These are phyloP conservation scores for Felis chaus DNA, from an alignment of 2,113 vertebrate genomes.

Conservation along the genomic window DNA sequence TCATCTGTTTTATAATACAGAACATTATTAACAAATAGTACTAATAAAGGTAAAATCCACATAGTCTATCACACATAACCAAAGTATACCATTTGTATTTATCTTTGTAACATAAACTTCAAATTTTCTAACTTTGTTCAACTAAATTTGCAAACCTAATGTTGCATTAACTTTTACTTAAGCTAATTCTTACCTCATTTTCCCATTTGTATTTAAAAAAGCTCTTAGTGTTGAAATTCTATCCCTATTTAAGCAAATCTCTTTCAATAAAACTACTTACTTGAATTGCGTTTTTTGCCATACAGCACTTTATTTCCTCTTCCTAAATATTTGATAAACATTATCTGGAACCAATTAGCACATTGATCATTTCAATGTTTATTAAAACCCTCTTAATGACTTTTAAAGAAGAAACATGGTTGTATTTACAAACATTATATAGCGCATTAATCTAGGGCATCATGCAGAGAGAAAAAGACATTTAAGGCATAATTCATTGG, in stretches of 20 bases:
- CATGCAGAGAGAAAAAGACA: slow-evolving; percentile 67
- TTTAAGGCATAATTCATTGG: slow-evolving; percentile 68
- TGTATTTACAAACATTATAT: slow-evolving; percentile 58
- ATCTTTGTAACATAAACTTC: slow-evolving; percentile 40
- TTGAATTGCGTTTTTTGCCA: slow-evolving; percentile 59
- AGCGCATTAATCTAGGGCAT: slow-evolving; percentile 64
- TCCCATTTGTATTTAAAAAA: slow-evolving; percentile 65
- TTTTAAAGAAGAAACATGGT: slow-evolving; percentile 69
- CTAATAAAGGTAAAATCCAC: background rate
- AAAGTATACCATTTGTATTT: background rate
- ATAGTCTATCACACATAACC: background rate
- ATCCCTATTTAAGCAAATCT: slow-evolving; percentile 55
- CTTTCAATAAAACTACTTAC: slow-evolving; percentile 25
- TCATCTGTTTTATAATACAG: background rate
- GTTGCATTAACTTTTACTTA: slow-evolving; percentile 66
- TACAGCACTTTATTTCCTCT: slow-evolving; percentile 55
- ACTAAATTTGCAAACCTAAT: slow-evolving; percentile 71
- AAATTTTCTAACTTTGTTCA: slow-evolving; percentile 44
- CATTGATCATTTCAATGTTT: slow-evolving; percentile 71
- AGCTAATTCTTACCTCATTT: slow-evolving; percentile 61
- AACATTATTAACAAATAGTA: background rate
- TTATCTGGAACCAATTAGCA: slow-evolving; percentile 66
- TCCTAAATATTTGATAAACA: slow-evolving; percentile 76
- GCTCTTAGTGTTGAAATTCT: slow-evolving; percentile 51
- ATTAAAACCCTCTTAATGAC: slow-evolving; percentile 70